phyloP scores from a whole-genome alignment of 1,140 invertebrate genomes.

The Heliconius melpomene region DNA sequence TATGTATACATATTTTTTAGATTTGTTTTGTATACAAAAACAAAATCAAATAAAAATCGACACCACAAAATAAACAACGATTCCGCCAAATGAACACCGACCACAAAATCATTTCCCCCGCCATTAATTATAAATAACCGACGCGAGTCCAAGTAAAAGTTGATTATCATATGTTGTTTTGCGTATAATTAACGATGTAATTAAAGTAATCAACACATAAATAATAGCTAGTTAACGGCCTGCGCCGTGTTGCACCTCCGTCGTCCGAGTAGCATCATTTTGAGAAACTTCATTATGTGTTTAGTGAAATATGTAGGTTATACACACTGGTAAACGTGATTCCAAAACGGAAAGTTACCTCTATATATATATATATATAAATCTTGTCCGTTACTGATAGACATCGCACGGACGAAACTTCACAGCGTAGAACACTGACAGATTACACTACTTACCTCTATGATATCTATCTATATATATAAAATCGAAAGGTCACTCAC shows the following conservation, averaged over 20 bases:
- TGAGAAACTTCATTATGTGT: conserved; percentile 13
- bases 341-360: too few species aligned
- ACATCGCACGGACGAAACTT: too few species aligned
- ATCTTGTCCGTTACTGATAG: too few species aligned
- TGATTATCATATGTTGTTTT: conserved; percentile 23
- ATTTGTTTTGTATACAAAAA: too few species aligned
- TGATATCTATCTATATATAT: too few species aligned
- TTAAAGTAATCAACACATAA: conserved; percentile 32
- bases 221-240: conserved; percentile 18
- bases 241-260: not conserved
- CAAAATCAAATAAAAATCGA: not conserved
- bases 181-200: conserved; percentile 25
- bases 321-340: too few species aligned
- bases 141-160: conserved; percentile 20
- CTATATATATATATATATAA: too few species aligned
- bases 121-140: not conserved
- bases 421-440: too few species aligned
- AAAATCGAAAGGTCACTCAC: too few species aligned
- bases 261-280: not conserved
- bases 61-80: not conserved
- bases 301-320: conserved; percentile 10
- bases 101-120: not conserved
- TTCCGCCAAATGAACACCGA: not conserved
- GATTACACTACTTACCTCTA: too few species aligned
- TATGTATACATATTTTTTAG: too few species aligned